A percentile compares a stretch with the other conserved stretches of the same genome.
These are phyloP conservation scores for Puntigrus tetrazona DNA, from an alignment of 2,113 vertebrate species.

Conservation along the genomic window DNA sequence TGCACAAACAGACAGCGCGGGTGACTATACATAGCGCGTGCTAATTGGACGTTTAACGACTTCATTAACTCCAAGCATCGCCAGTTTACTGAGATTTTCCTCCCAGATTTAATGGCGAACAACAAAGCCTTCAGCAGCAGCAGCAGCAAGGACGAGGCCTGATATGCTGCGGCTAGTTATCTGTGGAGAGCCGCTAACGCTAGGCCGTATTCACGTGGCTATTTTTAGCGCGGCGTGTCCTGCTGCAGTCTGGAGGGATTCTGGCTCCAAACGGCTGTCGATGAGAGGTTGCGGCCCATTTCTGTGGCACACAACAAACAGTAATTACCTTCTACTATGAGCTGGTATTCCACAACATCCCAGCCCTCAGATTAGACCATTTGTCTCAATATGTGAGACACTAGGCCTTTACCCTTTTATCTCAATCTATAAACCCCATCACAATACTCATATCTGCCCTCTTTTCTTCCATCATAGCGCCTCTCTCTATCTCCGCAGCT, in stretches of 20 bases:
- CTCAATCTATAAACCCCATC: constrained; percentile 37
- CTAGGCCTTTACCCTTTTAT: constrained; percentile 33
- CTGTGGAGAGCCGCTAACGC: constrained; percentile 39
- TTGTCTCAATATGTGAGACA: constrained; percentile 43
- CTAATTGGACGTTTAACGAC: constrained; percentile 29
- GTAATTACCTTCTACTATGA: constrained; percentile 27
- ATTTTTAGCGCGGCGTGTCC: constrained; percentile 49
- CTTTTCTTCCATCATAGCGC: constrained; percentile 7
- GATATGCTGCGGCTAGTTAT: constrained; percentile 24
- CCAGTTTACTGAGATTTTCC: constrained; percentile 10
- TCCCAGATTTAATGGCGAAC: constrained; percentile 21
- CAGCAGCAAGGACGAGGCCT: background rate
- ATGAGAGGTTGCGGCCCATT: constrained; percentile 41
- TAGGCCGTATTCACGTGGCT: constrained; percentile 47
- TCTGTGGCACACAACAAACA: constrained; percentile 48
- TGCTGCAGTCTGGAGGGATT: constrained; percentile 55
- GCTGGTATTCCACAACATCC: background rate
- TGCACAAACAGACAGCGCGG: constrained; percentile 20
- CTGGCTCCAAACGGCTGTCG: constrained; percentile 43
- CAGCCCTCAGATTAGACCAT: constrained; percentile 41
- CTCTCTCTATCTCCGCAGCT: constrained; percentile 27
- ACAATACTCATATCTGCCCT: constrained; percentile 11
- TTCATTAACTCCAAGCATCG: constrained; percentile 40
- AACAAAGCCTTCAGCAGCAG: constrained; percentile 17
- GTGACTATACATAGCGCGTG: constrained; percentile 28